phyloP scores from a whole-genome alignment of 1,140 invertebrate species.

The Lasioglossum albipes region DNA sequence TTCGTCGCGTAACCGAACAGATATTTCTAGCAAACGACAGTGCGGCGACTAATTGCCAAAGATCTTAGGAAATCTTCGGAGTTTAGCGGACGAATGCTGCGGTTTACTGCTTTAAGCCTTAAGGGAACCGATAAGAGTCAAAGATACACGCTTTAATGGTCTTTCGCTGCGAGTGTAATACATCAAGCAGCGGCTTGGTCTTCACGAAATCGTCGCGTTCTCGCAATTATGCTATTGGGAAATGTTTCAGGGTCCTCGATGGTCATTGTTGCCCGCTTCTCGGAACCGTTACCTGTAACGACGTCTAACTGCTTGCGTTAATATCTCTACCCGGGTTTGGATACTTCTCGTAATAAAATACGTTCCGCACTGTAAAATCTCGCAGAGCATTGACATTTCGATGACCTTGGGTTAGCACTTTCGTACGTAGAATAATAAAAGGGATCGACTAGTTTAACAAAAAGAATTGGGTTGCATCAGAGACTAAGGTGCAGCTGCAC shows the following conservation, averaged over 20 bases:
- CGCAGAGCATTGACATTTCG: too few relatives aligned
- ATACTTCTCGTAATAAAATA: too few relatives aligned
- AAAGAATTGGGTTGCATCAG: too few relatives aligned
- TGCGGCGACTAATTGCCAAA: conserved; percentile 14
- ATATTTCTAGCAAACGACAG: not conserved
- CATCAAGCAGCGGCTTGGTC: not conserved
- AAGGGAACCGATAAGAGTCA: not conserved
- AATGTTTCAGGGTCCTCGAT: not conserved
- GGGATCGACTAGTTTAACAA: too few relatives aligned
- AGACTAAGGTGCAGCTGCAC: too few relatives aligned
- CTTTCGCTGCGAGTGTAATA: not conserved
- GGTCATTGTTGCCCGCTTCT: too few relatives aligned
- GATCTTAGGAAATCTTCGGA: conserved; percentile 3
- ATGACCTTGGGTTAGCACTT: too few relatives aligned
- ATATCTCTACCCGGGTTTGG: too few relatives aligned
- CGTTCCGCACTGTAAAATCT: too few relatives aligned
- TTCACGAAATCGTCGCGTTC: not conserved
- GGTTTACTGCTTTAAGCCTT: not conserved
- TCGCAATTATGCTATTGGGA: not conserved
- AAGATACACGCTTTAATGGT: conserved; percentile 36
- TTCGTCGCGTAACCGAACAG: not conserved
- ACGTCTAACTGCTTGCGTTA: not conserved
- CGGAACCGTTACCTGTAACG: not conserved
- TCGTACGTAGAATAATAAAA: too few relatives aligned
- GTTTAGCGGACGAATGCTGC: conserved; percentile 16